A percentile compares a stretch with the other conserved stretches of the same genome.
Conservation (phyloP, 2,888 invertebrate species). For the Eudasyphora cyanicolor region DNA sequence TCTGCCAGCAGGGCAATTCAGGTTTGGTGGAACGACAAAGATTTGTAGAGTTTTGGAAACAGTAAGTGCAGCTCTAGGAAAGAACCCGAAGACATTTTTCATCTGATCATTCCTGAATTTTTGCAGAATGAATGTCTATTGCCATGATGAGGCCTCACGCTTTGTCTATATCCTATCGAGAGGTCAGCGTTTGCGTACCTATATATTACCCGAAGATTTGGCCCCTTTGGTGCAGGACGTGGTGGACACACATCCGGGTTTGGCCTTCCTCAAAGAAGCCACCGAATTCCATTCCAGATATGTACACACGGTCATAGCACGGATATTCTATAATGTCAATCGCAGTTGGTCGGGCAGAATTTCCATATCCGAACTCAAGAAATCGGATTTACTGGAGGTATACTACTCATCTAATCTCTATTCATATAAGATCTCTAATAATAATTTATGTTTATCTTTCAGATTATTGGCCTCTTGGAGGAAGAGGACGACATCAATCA, state of each 20-base stretch:
- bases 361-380: conserved; percentile 91
- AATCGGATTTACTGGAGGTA: conserved; percentile 92
- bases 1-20: conserved; percentile 88
- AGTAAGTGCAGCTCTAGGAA: no score
- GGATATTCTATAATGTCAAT: conserved; percentile 98
- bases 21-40: conserved; percentile 89
- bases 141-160: conserved; percentile 93
- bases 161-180: conserved; percentile 93
- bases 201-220: conserved; percentile 93
- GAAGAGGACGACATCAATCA: conserved; percentile 99
- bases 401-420: no score
- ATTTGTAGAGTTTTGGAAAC: conserved; percentile 95
- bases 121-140: conserved; percentile 87
- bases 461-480: conserved; percentile 90
- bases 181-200: conserved; percentile 81
- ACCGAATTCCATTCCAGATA: conserved; percentile 99
- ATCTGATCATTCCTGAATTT: no score
- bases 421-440: neutral
- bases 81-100: no score
- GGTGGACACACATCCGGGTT: conserved; percentile 98
- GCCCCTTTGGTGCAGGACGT: conserved; percentile 97
- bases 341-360: conserved; percentile 98
- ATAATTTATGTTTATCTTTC: neutral
- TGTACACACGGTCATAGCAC: conserved; percentile 98
- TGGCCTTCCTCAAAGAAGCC: conserved; percentile 97